Percentiles rank a stretch among this genome's conserved stretches.
These are phyloP conservation scores for Ceryle rudis DNA, from an alignment of 2,797 vertebrate species.

Conservation along the genomic window DNA sequence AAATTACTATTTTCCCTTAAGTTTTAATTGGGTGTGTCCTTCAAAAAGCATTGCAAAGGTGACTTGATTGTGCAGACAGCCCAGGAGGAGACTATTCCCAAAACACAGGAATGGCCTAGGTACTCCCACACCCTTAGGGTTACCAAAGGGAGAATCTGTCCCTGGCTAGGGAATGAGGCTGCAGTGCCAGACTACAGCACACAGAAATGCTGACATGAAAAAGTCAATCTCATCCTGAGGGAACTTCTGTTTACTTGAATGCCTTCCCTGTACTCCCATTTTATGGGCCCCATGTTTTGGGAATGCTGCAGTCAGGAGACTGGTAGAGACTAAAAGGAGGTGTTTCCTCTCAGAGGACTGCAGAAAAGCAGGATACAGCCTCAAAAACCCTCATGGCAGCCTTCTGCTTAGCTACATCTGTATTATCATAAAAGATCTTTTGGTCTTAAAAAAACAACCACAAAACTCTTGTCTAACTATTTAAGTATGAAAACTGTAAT, in stretches of 20 bases:
- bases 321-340: neutral
- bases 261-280: slow-evolving; percentile 28
- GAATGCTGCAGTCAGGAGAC: slow-evolving; percentile 12
- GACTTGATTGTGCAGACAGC: neutral
- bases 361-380: neutral
- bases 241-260: slow-evolving; percentile 42
- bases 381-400: neutral
- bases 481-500: neutral
- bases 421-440: neutral
- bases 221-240: neutral
- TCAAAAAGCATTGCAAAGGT: neutral
- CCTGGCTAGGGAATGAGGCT: neutral
- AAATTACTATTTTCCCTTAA: neutral
- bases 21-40: neutral
- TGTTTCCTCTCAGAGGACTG: neutral
- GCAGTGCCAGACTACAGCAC: neutral
- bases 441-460: no score
- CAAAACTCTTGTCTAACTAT: no score
- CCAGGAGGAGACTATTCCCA: neutral
- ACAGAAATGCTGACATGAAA: neutral
- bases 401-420: neutral
- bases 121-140: neutral
- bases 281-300: slow-evolving; percentile 26
- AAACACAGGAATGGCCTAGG: neutral
- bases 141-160: neutral